A percentile compares a stretch with the other conserved stretches of the same genome.
phyloP scores from a whole-genome alignment of 2,888 invertebrate genomes.

The Limnephilus lunatus region DNA sequence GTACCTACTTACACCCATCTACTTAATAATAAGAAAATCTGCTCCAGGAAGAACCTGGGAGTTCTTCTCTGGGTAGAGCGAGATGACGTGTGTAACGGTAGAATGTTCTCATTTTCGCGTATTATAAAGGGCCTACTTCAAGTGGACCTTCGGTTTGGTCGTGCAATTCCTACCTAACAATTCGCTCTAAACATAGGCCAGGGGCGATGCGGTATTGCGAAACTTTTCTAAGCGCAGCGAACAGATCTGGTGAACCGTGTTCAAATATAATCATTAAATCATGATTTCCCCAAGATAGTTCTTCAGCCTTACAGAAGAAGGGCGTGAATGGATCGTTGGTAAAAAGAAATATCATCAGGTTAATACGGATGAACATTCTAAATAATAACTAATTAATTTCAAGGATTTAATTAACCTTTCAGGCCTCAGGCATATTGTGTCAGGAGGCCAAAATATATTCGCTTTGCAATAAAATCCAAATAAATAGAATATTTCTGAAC shows the following conservation, averaged over 20 bases:
- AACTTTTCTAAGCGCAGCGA: neutral
- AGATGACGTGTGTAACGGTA: neutral
- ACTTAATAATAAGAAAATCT: too few species aligned
- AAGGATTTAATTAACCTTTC: too few species aligned
- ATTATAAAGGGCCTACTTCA: neutral
- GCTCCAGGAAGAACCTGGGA: too few species aligned
- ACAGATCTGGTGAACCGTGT: neutral
- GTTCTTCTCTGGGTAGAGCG: too few species aligned
- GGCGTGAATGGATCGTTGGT: neutral
- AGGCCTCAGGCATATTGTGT: too few species aligned
- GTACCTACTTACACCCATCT: too few species aligned
- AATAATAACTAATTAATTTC: too few species aligned
- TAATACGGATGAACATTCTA: too few species aligned
- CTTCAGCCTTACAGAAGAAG: neutral
- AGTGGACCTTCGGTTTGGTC: neutral
- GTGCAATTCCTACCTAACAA: neutral
- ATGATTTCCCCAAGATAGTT: neutral
- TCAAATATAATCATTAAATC: neutral
- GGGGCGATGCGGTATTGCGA: slow-evolving; percentile 8
- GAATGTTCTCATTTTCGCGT: neutral
- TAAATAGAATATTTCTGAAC: too few species aligned
- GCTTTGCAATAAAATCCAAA: too few species aligned
- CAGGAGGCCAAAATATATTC: too few species aligned
- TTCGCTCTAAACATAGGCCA: neutral
- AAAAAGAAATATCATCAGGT: neutral